Evolutionary conservation across 2,888 invertebrate species (phyloP).

Genomic region (Pandemis corylana): DNA sequence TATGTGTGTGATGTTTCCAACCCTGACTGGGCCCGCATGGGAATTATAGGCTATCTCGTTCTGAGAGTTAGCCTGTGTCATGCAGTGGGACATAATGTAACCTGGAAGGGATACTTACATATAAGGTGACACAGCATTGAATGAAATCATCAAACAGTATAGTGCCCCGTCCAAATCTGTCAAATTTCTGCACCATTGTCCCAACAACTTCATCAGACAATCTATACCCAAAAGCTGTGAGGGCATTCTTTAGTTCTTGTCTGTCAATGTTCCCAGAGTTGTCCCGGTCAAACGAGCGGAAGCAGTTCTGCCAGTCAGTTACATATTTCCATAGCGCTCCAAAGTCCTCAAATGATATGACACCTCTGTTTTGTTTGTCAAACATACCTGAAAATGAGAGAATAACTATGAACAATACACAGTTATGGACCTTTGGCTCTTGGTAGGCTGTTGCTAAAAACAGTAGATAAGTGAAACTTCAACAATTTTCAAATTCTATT

Average conservation of each 20-base stretch:
- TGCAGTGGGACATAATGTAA: too few species aligned
- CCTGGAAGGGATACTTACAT: slow-evolving; percentile 87
- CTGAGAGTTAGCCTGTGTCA: too few species aligned
- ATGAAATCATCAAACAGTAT: slow-evolving; percentile 99
- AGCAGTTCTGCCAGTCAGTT: slow-evolving; percentile 98
- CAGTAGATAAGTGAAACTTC: too few species aligned
- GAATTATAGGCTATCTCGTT: too few species aligned
- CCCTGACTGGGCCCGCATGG: too few species aligned
- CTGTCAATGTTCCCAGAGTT: slow-evolving; percentile 96
- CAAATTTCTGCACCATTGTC: slow-evolving; percentile 95
- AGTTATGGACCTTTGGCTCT: too few species aligned
- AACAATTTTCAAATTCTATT: too few species aligned
- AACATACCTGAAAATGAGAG: slow-evolving; percentile 90
- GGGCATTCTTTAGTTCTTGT: slow-evolving; percentile 94
- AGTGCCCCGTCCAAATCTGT: slow-evolving; percentile 94
- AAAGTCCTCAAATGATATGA: slow-evolving; percentile 97
- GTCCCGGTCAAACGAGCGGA: slow-evolving; percentile 96
- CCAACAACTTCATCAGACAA: slow-evolving; percentile 93
- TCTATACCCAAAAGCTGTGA: slow-evolving; percentile 95
- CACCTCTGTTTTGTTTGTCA: slow-evolving; percentile 94
- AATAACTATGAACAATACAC: neutral
- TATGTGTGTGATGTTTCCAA: too few species aligned
- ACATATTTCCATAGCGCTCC: slow-evolving; percentile 99
- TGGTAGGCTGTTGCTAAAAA: too few species aligned
- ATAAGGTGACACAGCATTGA: slow-evolving; percentile 96